These are phyloP conservation scores for Neotragus moschatus DNA, from an alignment of 2,113 vertebrate species.

Conservation along the genomic window DNA sequence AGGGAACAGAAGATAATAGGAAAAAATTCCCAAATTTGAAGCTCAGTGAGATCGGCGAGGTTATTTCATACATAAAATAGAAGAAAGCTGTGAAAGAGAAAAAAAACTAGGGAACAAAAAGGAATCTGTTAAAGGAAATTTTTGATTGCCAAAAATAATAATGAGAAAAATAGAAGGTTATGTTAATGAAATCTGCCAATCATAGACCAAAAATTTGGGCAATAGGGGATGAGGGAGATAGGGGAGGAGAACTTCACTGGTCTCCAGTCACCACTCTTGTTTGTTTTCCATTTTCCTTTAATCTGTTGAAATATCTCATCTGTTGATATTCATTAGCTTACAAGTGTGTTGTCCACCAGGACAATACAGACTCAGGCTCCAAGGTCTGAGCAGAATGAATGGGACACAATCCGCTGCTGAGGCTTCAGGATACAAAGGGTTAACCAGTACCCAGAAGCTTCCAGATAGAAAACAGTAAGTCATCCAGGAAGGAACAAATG, in stretches of 20 bases:
- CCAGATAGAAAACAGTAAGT: not conserved
- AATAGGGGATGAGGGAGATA: not conserved
- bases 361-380: not conserved
- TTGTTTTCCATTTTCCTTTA: not conserved
- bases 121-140: not conserved
- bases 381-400: not conserved
- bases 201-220: not conserved
- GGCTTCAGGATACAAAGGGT: not conserved
- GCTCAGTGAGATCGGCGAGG: not conserved
- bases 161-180: not conserved
- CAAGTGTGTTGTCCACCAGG: too few species aligned
- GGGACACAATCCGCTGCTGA: not conserved
- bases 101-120: not conserved
- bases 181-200: not conserved
- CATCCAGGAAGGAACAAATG: not conserved
- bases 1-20: not conserved
- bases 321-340: not conserved
- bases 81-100: not conserved
- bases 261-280: not conserved
- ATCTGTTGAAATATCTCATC: not conserved
- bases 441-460: not conserved
- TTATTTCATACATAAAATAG: not conserved
- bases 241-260: rapidly evolving
- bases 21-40: not conserved
- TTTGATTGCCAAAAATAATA: not conserved